These are phyloP conservation scores for Microcebus ravelobensis DNA, from an alignment of 2,113 vertebrate genomes.

Conservation along the genomic window DNA sequence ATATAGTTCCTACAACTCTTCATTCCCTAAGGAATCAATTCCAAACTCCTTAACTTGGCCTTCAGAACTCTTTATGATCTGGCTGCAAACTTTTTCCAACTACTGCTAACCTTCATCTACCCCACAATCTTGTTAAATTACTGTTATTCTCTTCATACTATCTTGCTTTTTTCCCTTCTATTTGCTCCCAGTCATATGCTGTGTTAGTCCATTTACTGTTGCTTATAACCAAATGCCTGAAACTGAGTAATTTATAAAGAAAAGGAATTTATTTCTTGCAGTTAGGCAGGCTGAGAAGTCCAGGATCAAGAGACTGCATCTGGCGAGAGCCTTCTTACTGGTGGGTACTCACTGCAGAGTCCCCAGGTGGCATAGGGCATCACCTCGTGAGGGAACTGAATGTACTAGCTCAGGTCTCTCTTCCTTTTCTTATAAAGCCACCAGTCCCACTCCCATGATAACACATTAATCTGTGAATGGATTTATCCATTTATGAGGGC, in stretches of 20 bases:
- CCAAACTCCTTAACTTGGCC: background rate
- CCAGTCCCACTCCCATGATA: background rate
- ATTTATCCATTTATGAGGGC: background rate
- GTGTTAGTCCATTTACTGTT: background rate
- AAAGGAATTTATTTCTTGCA: background rate
- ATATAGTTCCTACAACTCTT: background rate
- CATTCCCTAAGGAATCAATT: background rate
- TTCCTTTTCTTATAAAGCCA: background rate
- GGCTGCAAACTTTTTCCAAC: background rate
- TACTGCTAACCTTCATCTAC: background rate
- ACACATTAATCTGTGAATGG: background rate
- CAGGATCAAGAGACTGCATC: background rate
- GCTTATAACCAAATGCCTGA: background rate
- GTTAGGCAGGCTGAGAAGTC: background rate
- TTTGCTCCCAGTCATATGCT: background rate
- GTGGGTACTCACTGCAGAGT: background rate
- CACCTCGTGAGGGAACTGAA: background rate
- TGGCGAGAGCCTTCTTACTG: background rate
- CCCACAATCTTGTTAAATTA: background rate
- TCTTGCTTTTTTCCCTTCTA: background rate
- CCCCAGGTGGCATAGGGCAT: background rate
- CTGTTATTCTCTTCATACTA: background rate
- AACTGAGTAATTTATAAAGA: background rate
- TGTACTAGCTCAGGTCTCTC: background rate
- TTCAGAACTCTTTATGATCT: constrained; percentile 22